Base-by-base conservation (phyloP, 2,888 invertebrate genomes). In the Heterodera filipjevi region DNA sequence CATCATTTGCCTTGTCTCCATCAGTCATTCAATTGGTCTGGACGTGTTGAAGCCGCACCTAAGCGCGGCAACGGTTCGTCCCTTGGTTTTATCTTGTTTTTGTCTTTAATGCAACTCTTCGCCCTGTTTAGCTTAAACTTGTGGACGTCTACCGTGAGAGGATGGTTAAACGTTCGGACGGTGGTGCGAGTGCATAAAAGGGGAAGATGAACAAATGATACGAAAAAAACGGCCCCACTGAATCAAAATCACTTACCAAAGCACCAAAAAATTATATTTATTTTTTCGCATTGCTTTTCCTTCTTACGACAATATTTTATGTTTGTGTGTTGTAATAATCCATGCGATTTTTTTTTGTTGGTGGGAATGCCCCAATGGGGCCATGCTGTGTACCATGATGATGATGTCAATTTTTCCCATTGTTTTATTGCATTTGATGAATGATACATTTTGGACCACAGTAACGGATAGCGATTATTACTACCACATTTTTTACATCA, bases 1-100 rank as follows among this genome's bases (percentile, higher is more conserved):
- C 32, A 78, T 79, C 32, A 79, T 79, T 59, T 79, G 79, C 44
- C 35, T 79, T 32, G 79, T 79, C 16, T 66, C 78, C 33, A 79
- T 79, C 35, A 68, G 79, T 71, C 64, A 46, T n/a, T 33, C 78
- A 19, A 71, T 79, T 49, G 79, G 79, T 1, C 39, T 79, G 35
- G 71, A 79, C 22, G 53, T 66, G 16, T 44, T 79, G 19, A 78
- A 78, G 72, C 79, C 79, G 16, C 71, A 71, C 46, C 39, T 79
- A 46, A 79, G 71, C 35, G 49, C 78, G 5, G 70, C 79, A 5
- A 79, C 77, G 39, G 71, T 77, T 33, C 71, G 39, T 14, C 16
- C 46, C 6, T 19, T 16, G 46, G 46, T 49, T 49, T 19, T 16
- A 49, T 19, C 44, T 44, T 44, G 5, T 44, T 44, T 44, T 44